Base-by-base conservation (phyloP, 1,140 invertebrate genomes). In the Monochamus saltuarius region DNA sequence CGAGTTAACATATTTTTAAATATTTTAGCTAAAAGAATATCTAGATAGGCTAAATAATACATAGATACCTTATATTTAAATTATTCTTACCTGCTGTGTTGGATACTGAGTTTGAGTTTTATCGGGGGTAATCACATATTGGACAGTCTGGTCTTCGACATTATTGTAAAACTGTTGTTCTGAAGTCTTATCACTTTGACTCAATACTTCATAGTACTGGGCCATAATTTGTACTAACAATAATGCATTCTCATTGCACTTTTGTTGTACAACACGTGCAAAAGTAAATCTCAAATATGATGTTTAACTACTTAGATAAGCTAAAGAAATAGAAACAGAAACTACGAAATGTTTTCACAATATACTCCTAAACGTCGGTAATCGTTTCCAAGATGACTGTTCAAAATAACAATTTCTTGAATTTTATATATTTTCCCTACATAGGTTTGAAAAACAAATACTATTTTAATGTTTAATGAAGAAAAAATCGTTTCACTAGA, bases 191-290 rank as follows among this genome's bases (percentile, higher is more conserved):
- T 74, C 69, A 50, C 59, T 59, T 64, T 73, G 68, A 56, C 65
- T 70, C 52, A 77, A 62, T 49, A 77, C 73, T 53, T 76, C 74
- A 63, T 70, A 76, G 61, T 73, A 78, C 50, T 77, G 75, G 34
- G 77, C 75, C 77, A 78, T 78, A 39, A 52, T 59, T 29, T 40
- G 22, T 3, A 54, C 8, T 50, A 56, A 52, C 47, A 17, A 17
- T 53, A 37, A 55, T 35, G 22, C 11, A 52, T 37, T 7, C 19
- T 49, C 46, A 57, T 42, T 40, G 13, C 39, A 49, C 9, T 35
- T 11, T n/a, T 1, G 14, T 36, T 52, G 29, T 22, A 29, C n/a
- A 16, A 38, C 54, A 17, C 34, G 38, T 54, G 34, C 40, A 61
- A 13, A 50, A 55, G 29, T 16, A 13, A 14, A 49, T 3, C 10